Conservation (phyloP, 2,888 invertebrate species). For the Hybos culiciformis region DNA sequence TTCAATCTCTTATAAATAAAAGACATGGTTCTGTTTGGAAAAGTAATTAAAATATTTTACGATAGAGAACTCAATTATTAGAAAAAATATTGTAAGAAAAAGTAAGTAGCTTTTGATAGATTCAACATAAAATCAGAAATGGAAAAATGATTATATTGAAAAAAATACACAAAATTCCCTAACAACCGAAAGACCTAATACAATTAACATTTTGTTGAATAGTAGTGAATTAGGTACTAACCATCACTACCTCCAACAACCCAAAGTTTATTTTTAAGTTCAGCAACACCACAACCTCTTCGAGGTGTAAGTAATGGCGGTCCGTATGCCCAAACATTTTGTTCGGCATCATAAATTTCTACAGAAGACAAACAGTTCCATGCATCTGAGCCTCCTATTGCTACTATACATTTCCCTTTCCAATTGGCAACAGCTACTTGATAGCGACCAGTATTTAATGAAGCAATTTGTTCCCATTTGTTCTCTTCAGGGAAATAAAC, state of each 20-base stretch:
- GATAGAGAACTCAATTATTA: too few species aligned
- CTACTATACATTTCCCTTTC: slow-evolving; percentile 57
- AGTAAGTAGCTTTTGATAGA: too few species aligned
- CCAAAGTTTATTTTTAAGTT: slow-evolving; percentile 48
- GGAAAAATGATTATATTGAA: too few species aligned
- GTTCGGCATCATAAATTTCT: slow-evolving; percentile 51
- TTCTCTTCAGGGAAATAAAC: slow-evolving; percentile 48
- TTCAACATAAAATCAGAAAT: too few species aligned
- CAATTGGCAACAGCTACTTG: slow-evolving; percentile 63
- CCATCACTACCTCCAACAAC: slow-evolving; percentile 62
- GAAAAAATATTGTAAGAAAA: too few species aligned
- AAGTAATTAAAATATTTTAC: too few species aligned
- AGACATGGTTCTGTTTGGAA: too few species aligned
- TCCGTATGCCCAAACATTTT: slow-evolving; percentile 44
- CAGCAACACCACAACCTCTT: slow-evolving; percentile 58
- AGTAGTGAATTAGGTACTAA: too few species aligned
- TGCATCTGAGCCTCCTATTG: slow-evolving; percentile 75
- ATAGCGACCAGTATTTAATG: slow-evolving; percentile 58
- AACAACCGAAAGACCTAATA: too few species aligned
- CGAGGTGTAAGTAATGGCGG: slow-evolving; percentile 54
- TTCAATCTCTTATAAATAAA: too few species aligned
- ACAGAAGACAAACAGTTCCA: slow-evolving; percentile 67
- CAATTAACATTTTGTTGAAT: too few species aligned
- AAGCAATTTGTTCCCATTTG: slow-evolving; percentile 53
- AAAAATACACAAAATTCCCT: too few species aligned